Percentiles rank a stretch among this genome's conserved stretches.
These are phyloP conservation scores for Ageneiosus marmoratus DNA, from an alignment of 2,113 vertebrate genomes.

Conservation along the genomic window DNA sequence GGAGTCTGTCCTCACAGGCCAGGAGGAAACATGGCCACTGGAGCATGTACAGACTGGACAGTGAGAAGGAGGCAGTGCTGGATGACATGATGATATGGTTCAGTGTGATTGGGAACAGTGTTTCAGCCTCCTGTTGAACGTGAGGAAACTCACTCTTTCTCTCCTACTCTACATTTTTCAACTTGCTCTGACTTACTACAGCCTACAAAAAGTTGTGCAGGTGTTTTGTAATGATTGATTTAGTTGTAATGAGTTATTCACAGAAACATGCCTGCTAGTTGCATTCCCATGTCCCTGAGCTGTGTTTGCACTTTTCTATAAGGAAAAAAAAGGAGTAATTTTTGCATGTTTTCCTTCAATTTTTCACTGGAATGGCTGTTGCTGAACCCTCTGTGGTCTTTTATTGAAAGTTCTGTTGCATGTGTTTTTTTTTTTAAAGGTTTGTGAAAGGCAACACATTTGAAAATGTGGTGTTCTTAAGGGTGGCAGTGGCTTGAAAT, in stretches of 20 bases:
- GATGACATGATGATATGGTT: not conserved
- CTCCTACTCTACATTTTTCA: not conserved
- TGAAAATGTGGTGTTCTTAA: slow-evolving; percentile 30
- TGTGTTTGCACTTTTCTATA: slow-evolving; percentile 20
- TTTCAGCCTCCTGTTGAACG: slow-evolving; percentile 22
- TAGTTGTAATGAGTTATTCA: not conserved
- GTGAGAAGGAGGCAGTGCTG: not conserved
- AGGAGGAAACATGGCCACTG: not conserved
- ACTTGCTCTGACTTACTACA: not conserved
- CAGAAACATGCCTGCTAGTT: not conserved
- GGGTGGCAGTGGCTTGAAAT: slow-evolving; percentile 37
- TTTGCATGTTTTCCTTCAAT: slow-evolving; percentile 11
- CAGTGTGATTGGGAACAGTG: slow-evolving; percentile 12
- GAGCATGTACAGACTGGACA: slow-evolving; percentile 3
- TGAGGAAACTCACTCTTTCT: not conserved
- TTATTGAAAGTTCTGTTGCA: slow-evolving; percentile 11
- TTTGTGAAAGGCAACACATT: slow-evolving; percentile 40
- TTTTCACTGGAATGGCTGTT: slow-evolving; percentile 19
- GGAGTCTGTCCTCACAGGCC: slow-evolving; percentile 21
- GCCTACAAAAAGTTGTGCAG: slow-evolving; percentile 5
- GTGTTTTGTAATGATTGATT: slow-evolving; percentile 24
- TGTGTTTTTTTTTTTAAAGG: slow-evolving; percentile 35
- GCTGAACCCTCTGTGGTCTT: slow-evolving; percentile 10
- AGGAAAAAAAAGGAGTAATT: not conserved
- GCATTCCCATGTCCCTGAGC: slow-evolving; percentile 3